A percentile compares a stretch with the other conserved stretches of the same genome.
phyloP scores from a whole-genome alignment of 2,113 vertebrate genomes.

The Pteropus alecto region DNA sequence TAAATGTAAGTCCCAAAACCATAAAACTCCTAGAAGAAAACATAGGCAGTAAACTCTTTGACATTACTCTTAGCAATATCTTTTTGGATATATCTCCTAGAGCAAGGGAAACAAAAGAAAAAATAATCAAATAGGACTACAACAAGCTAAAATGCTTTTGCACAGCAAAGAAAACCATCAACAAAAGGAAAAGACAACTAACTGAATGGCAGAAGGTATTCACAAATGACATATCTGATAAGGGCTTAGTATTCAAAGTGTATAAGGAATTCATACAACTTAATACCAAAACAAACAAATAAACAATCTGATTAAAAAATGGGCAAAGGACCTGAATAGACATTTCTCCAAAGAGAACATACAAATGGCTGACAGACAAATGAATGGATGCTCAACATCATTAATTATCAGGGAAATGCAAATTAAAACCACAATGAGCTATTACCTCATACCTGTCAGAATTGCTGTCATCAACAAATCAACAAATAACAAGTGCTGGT shows the following conservation, averaged over 20 bases:
- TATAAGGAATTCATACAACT: background rate
- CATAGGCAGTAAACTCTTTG: background rate
- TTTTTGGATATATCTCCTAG: background rate
- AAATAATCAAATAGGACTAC: background rate
- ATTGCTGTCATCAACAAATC: background rate
- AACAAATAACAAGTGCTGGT: background rate
- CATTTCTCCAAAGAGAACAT: too few species aligned
- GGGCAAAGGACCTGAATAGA: background rate
- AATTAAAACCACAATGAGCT: background rate
- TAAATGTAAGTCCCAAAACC: too few species aligned
- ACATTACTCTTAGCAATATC: background rate
- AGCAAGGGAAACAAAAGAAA: background rate
- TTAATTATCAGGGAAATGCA: background rate
- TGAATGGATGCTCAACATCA: background rate
- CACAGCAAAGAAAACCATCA: background rate
- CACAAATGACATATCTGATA: background rate
- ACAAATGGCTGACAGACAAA: too few species aligned
- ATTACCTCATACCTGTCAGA: background rate
- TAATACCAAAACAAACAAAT: background rate
- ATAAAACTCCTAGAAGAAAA: background rate
- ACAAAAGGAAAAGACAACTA: background rate
- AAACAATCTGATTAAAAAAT: background rate
- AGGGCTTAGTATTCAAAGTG: background rate
- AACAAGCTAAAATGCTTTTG: background rate
- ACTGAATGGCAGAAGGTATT: background rate